Base-by-base conservation (phyloP, 2,797 vertebrate genomes). In the Alfaro cultratus region DNA sequence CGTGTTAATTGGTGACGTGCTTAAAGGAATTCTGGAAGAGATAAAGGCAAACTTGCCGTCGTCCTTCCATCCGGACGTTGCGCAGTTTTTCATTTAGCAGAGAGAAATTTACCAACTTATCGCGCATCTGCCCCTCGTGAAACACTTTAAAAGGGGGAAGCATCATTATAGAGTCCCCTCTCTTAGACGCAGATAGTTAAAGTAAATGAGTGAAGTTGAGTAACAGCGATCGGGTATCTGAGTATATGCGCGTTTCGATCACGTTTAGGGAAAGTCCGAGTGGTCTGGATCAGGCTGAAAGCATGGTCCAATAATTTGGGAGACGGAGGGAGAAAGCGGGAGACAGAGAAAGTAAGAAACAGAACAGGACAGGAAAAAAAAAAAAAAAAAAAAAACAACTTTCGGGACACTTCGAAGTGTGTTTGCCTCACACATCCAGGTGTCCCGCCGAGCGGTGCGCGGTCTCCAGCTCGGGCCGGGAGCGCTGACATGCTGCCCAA, bases 401-500 rank as follows among this genome's bases (percentile, higher is more conserved):
- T 79, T 83, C 73, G 77, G 87, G 87, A 82, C 83, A 77, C 74
- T 81, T 72, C 77, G 77, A 74, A 79, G 77, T 75, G 90, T 74
- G 80, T 80, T 77, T 78, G 90, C 51, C 80, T 86, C 84, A 82
- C 87, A 89, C 94, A 95, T 96, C 95, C 96, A 96, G 97, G 97
- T 96, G 96, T 95, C 93, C 94, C 92, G 93, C 95, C 93, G 92
- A 92, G 94, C 95, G 88, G 94, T 93, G 95, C 92, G 95, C 92
- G 94, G 95, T 90, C 86, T 93, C 92, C 92, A 90, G 87, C 89
- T 95, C 95, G 91, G 93, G 94, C 96, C 91, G 93, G 96, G 94
- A 84, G 96, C 95, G 97, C 96, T 96, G 98, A 96, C 97, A 99
- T 99, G 98, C 97, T 99, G 93, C 98, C 98, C 92, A 99, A 99